phyloP scores from a whole-genome alignment of 1,140 invertebrate genomes.

The Paraescarpia echinospica region DNA sequence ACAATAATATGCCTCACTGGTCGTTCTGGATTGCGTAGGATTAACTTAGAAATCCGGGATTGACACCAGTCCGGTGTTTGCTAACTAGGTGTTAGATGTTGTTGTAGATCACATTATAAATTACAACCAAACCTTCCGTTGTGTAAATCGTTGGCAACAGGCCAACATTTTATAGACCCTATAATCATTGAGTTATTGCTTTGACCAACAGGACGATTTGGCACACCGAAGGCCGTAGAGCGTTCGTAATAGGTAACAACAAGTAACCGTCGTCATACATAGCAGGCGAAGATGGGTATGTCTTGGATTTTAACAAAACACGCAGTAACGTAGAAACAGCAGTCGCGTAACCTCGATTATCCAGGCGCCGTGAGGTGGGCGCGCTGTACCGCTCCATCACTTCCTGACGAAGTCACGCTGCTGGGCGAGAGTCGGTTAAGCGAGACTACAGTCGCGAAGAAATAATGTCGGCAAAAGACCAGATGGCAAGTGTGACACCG shows the following conservation, averaged over 20 bases:
- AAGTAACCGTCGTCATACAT: background rate
- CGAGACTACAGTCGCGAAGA: too few species aligned
- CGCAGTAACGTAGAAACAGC: background rate
- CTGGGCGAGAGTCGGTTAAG: too few species aligned
- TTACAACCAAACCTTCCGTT: background rate
- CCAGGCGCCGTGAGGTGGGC: too few species aligned
- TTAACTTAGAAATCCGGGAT: background rate
- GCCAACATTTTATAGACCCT: background rate
- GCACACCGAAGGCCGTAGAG: background rate
- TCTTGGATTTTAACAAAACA: background rate
- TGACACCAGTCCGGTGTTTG: background rate
- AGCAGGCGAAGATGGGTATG: background rate
- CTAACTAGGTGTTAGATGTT: background rate
- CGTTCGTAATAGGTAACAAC: background rate
- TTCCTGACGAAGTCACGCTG: too few species aligned
- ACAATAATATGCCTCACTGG: too few species aligned
- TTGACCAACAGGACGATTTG: background rate
- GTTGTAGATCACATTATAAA: background rate
- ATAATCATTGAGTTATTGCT: background rate
- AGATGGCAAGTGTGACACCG: background rate
- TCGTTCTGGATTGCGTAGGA: background rate
- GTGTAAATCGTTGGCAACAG: background rate
- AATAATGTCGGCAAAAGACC: background rate
- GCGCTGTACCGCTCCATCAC: too few species aligned
- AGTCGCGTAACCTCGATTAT: too few species aligned